A percentile compares a stretch with the other conserved stretches of the same genome.
Conservation (phyloP, 2,888 invertebrate species). For the Drosophila tripunctata region DNA sequence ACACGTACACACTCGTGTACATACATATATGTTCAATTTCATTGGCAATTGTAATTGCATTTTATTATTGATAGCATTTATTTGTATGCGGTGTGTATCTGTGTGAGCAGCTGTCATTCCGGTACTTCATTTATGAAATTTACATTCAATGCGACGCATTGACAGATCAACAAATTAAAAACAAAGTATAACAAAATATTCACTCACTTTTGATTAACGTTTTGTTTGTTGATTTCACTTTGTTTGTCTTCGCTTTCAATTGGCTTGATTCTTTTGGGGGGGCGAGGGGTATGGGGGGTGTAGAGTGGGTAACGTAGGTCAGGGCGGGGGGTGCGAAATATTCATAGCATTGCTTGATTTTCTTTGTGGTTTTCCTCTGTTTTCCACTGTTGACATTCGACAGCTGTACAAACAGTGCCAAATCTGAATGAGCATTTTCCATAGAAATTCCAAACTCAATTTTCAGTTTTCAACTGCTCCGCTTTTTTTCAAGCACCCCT, state of each 20-base stretch:
- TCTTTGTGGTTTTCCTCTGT: constrained; percentile 31
- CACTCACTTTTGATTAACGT: constrained; percentile 66
- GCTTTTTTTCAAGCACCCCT: not conserved
- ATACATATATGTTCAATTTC: constrained; percentile 27
- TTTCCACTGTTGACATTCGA: constrained; percentile 45
- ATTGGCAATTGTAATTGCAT: constrained; percentile 54
- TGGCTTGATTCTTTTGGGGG: not conserved
- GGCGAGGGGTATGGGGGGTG: not conserved
- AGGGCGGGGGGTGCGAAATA: constrained; percentile 25
- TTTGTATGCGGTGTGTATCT: constrained; percentile 15
- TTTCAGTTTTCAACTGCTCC: constrained; percentile 55
- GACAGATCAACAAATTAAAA: constrained; percentile 48
- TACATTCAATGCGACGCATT: constrained; percentile 60
- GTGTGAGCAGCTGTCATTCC: constrained; percentile 31
- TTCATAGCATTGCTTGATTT: constrained; percentile 55
- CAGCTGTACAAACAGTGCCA: constrained; percentile 45
- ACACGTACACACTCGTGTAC: not conserved
- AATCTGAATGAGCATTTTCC: constrained; percentile 18
- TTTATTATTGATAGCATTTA: constrained; percentile 68
- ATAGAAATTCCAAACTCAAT: constrained; percentile 57
- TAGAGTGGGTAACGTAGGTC: not conserved
- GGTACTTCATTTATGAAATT: constrained; percentile 71
- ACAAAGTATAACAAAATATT: constrained; percentile 22
- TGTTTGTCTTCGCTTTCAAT: constrained; percentile 26
- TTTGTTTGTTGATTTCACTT: constrained; percentile 36